Evolutionary conservation across 2,888 invertebrate species (phyloP).

Genomic region (Silvanus unidentatus): DNA sequence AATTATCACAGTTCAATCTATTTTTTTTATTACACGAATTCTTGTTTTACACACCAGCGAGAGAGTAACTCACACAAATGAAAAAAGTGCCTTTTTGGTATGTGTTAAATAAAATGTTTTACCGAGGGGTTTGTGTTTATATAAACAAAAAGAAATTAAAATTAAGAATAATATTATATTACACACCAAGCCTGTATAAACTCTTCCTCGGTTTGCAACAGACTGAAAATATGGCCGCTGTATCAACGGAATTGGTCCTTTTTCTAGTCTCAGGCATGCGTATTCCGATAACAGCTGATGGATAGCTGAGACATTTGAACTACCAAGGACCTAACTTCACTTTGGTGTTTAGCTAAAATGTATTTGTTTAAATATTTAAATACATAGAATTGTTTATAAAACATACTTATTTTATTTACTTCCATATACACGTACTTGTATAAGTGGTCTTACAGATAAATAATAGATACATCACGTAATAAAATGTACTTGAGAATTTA

Average conservation of each 20-base stretch:
- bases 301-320: constrained; percentile 10
- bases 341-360: no score
- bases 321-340: neutral
- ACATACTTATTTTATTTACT: no score
- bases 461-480: neutral
- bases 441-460: neutral
- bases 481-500: neutral
- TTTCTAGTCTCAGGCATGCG: constrained; percentile 27
- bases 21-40: neutral
- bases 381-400: no score
- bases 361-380: no score
- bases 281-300: constrained; percentile 35
- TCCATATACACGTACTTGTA: no score
- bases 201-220: constrained; percentile 30
- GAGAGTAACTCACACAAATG: neutral
- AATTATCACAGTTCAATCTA: constrained; percentile 4
- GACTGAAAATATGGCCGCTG: constrained; percentile 34
- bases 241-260: constrained; percentile 7
- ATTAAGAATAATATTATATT: constrained; percentile 9
- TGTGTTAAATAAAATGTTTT: constrained; percentile 21
- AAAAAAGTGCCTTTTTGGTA: neutral
- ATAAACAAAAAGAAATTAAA: constrained; percentile 31
- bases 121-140: constrained; percentile 17
- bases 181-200: constrained; percentile 15
- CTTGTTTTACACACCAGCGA: neutral